Percentiles rank a stretch among this genome's conserved stretches.
Conservation (phyloP, 2,888 invertebrate species). For the Antitype chi region DNA sequence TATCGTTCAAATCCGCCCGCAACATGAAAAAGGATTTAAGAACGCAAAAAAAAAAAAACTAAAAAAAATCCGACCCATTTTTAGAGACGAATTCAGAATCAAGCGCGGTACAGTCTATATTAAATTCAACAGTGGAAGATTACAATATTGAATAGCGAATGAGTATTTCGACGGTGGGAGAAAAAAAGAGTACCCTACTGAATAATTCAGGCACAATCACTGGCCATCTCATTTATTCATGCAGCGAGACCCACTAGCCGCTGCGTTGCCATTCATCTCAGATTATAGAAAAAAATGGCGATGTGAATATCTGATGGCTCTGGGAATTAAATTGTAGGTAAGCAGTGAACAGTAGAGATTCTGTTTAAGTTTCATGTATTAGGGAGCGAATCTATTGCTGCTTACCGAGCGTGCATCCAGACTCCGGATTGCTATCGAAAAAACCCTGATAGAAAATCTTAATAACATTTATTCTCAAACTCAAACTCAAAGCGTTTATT, state of each 20-base stretch:
- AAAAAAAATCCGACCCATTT: slow-evolving; percentile 40
- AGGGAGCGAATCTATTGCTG: neutral
- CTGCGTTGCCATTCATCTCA: slow-evolving; percentile 63
- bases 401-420: too few species aligned
- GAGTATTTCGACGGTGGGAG: slow-evolving; percentile 68
- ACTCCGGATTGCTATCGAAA: neutral
- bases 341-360: neutral
- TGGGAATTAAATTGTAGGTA: neutral
- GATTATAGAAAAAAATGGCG: slow-evolving; percentile 54
- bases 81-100: slow-evolving; percentile 63
- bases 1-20: slow-evolving; percentile 10
- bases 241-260: slow-evolving; percentile 69
- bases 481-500: too few species aligned
- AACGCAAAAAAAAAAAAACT: slow-evolving; percentile 32
- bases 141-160: slow-evolving; percentile 82
- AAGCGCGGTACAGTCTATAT: slow-evolving; percentile 73
- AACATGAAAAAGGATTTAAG: slow-evolving; percentile 55
- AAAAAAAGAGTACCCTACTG: slow-evolving; percentile 74
- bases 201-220: slow-evolving; percentile 89
- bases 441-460: too few species aligned
- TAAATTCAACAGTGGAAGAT: slow-evolving; percentile 79
- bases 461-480: too few species aligned
- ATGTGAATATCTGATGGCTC: slow-evolving; percentile 16
- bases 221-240: slow-evolving; percentile 87
- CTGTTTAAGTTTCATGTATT: too few species aligned